Base-by-base conservation (phyloP, 2,797 vertebrate genomes). In the Oreonectes daqikongensis region DNA sequence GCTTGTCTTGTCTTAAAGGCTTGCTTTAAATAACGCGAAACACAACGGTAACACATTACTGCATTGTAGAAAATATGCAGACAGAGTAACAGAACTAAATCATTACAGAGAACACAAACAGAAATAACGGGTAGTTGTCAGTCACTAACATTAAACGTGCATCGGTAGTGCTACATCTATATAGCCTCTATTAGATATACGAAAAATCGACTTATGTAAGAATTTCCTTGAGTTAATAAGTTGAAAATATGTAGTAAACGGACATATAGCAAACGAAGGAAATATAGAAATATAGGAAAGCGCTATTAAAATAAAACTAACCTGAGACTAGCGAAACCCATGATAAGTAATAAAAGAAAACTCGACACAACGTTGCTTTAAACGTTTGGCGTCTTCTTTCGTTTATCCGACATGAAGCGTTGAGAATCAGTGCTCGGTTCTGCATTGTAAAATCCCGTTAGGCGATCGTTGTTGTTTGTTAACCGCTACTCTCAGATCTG, bases 331-430 rank as follows among this genome's bases (percentile, higher is more conserved):
- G 42, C 15, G 22, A 67, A 5, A 46, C 4, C 40, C 38, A 18
- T 8, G 5, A 46, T 22, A 44, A 42, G 11, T 1, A 44, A 17
- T 7, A 1, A 66, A 44, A 18, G 44, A 90, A 77, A 72, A 90
- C 79, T 50, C 24, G 60, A 75, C 82, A 11, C 75, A 87, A 80
- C 17, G 5, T 35, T 2, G 55, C 79, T 14, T 65, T 35, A 78
- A 69, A 87, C 89, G 87, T 90, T 86, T 40, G 80, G 42, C 42
- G 75, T 63, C 7, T 46, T 83, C 84, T 74, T 85, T 71, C 55
- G 79, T 50, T 24, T 17, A 46, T 40, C 75, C 26, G 22, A 38
- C 66, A 26, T 35, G 26, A 17, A 40, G 38, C 42, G 18, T 26
- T 26, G n/a, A 7, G 0, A 9, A 38, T 14, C 30, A 38, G 12